Conservation (phyloP, 2,113 vertebrate genomes). For the Serinus canaria region DNA sequence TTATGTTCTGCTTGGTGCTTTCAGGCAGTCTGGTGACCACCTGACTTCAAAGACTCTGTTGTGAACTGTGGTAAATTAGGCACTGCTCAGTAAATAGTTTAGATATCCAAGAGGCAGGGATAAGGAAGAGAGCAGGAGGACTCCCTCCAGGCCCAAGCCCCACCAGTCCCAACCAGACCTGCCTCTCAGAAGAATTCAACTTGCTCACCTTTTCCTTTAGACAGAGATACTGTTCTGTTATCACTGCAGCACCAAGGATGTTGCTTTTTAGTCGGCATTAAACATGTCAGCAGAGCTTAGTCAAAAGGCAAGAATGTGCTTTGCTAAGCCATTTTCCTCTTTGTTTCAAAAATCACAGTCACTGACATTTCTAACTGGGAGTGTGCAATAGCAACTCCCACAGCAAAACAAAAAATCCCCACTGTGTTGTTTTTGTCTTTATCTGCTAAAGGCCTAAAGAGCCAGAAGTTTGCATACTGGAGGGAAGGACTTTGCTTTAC, state of each 20-base stretch:
- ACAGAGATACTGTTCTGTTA: background rate
- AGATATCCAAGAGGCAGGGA: background rate
- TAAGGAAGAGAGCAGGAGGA: background rate
- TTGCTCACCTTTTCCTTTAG: background rate
- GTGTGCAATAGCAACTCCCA: background rate
- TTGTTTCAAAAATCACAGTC: background rate
- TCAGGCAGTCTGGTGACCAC: background rate
- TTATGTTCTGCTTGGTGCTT: background rate
- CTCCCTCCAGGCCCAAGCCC: background rate
- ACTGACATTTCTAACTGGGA: background rate
- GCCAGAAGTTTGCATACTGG: background rate
- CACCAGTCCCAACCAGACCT: background rate
- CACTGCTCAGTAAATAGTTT: background rate
- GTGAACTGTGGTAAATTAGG: background rate
- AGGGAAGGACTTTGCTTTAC: background rate
- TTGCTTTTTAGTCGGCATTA: background rate
- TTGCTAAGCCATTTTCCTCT: background rate
- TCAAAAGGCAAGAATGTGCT: constrained; percentile 31
- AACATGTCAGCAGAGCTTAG: background rate
- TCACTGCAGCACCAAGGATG: background rate
- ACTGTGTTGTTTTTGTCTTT: background rate
- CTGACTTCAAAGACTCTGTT: background rate
- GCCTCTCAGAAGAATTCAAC: background rate
- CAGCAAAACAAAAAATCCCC: background rate
- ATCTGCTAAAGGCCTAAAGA: background rate